phyloP scores from a whole-genome alignment of 2,797 vertebrate species.

The Scolopax rusticola region DNA sequence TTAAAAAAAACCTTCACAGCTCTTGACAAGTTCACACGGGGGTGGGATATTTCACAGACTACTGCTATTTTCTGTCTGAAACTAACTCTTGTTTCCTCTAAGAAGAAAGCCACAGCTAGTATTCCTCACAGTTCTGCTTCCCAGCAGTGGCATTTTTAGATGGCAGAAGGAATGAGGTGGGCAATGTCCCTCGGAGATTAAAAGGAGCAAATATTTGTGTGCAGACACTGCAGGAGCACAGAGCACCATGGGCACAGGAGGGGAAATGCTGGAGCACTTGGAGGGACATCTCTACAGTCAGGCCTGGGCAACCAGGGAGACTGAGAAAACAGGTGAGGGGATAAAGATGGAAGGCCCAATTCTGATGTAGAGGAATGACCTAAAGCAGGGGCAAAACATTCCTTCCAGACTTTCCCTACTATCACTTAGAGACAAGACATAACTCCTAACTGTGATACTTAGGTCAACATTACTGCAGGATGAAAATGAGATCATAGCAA shows the following conservation, averaged over 20 bases:
- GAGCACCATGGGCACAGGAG: neutral
- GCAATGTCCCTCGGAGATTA: fast-evolving
- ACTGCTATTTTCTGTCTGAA: neutral
- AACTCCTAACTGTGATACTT: neutral
- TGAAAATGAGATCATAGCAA: neutral
- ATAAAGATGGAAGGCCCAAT: neutral
- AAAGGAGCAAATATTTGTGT: neutral
- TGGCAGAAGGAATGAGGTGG: neutral
- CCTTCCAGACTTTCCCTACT: neutral
- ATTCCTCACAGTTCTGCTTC: neutral
- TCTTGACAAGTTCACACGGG: neutral
- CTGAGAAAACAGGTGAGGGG: fast-evolving
- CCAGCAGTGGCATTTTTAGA: neutral
- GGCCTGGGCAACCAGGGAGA: neutral
- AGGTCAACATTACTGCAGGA: neutral
- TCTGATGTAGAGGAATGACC: neutral
- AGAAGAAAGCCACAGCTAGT: neutral
- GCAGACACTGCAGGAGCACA: neutral
- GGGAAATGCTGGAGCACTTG: fast-evolving
- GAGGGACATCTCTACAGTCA: fast-evolving
- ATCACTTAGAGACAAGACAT: neutral
- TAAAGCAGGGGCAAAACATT: neutral
- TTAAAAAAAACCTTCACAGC: neutral
- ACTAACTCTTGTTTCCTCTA: neutral
- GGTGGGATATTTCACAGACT: neutral